These are phyloP conservation scores for Hemicordylus capensis DNA, from an alignment of 2,113 vertebrate genomes.

Conservation along the genomic window DNA sequence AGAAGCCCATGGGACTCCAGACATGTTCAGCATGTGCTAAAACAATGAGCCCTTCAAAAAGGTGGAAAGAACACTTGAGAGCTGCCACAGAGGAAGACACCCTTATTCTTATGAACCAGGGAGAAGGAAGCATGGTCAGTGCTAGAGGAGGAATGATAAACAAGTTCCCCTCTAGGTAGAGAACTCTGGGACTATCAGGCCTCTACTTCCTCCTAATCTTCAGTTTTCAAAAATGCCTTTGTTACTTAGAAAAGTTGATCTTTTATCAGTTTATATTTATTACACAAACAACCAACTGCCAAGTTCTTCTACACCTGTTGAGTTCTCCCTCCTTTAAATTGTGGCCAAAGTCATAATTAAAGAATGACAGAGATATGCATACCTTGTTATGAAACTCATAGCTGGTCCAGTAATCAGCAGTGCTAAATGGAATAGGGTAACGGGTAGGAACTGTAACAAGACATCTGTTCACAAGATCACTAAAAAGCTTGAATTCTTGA, in stretches of 20 bases:
- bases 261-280: background rate
- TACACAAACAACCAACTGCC: background rate
- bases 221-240: background rate
- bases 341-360: background rate
- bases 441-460: constrained; percentile 90
- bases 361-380: constrained; percentile 56
- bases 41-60: background rate
- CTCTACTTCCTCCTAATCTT: background rate
- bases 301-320: background rate
- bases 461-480: constrained; percentile 92
- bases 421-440: constrained; percentile 89
- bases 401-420: constrained; percentile 94
- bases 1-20: background rate
- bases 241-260: background rate
- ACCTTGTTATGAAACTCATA: constrained; percentile 97
- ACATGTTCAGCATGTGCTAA: background rate
- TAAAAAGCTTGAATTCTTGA: constrained; percentile 85
- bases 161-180: background rate
- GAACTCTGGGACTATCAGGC: background rate
- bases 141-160: background rate
- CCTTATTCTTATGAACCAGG: background rate
- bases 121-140: background rate
- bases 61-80: background rate
- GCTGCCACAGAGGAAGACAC: background rate
- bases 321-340: background rate